These are phyloP conservation scores for Oligia strigilis DNA, from an alignment of 2,888 invertebrate genomes.

Conservation along the genomic window DNA sequence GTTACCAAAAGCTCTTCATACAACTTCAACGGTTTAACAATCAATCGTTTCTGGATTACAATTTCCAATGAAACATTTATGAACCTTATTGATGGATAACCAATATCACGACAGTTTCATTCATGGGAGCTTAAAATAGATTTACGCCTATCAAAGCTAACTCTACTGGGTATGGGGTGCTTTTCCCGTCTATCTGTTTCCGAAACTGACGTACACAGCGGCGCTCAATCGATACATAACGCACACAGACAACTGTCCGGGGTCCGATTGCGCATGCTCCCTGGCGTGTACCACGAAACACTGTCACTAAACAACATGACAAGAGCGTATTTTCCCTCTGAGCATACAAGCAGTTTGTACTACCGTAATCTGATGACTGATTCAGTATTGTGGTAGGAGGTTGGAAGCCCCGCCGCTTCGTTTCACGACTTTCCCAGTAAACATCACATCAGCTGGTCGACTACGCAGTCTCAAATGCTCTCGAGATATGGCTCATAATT, in stretches of 20 bases:
- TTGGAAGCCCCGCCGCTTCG: slow-evolving; percentile 76
- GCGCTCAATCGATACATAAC: slow-evolving; percentile 86
- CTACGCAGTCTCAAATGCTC: slow-evolving; percentile 84
- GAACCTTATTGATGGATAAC: slow-evolving; percentile 43
- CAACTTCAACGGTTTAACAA: slow-evolving; percentile 21
- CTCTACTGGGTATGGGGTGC: slow-evolving; percentile 69
- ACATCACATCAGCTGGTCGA: slow-evolving; percentile 88
- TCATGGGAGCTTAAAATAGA: slow-evolving; percentile 81
- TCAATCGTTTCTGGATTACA: slow-evolving; percentile 35
- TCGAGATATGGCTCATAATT: slow-evolving; percentile 83
- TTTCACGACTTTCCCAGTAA: slow-evolving; percentile 85
- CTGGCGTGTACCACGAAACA: slow-evolving; percentile 80
- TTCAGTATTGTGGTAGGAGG: slow-evolving; percentile 79
- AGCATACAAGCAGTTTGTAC: slow-evolving; percentile 44
- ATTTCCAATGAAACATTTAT: slow-evolving; percentile 31
- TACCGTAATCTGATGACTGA: slow-evolving; percentile 66
- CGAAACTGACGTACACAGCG: slow-evolving; percentile 87
- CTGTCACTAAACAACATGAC: slow-evolving; percentile 70
- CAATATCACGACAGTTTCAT: slow-evolving; percentile 73
- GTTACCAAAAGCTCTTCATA: slow-evolving; percentile 25
- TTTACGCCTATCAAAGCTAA: slow-evolving; percentile 77
- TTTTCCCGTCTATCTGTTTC: slow-evolving; percentile 78
- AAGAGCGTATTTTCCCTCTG: slow-evolving; percentile 54
- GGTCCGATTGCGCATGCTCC: slow-evolving; percentile 81
- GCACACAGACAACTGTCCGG: slow-evolving; percentile 79